Percentiles rank a stretch among this genome's conserved stretches.
Evolutionary conservation across 2,797 vertebrate genomes (phyloP).

Genomic region (Hylomyscus alleni): DNA sequence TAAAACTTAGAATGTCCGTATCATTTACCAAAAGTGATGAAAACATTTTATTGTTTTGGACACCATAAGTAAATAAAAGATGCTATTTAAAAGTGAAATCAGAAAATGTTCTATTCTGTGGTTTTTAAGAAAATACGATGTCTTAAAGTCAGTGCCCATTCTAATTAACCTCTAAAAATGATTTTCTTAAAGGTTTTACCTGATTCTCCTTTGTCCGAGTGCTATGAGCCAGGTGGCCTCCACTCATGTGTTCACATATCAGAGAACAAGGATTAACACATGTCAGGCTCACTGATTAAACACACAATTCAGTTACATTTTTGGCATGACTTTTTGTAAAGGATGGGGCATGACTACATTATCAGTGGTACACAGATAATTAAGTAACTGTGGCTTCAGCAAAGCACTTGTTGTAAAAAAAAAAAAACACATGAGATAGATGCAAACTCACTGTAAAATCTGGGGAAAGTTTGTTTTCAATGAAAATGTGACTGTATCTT

Average conservation of each 20-base stretch:
- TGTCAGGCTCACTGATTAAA: background rate
- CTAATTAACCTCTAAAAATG: slow-evolving; percentile 42
- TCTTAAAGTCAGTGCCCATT: background rate
- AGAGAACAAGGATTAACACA: background rate
- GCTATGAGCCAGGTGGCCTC: background rate
- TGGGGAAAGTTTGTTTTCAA: background rate
- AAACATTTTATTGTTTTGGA: slow-evolving; percentile 1
- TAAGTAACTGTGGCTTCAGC: background rate
- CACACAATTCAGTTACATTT: slow-evolving; percentile 18
- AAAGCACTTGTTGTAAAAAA: background rate
- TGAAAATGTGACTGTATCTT: background rate
- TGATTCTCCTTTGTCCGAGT: background rate
- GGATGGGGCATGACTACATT: background rate
- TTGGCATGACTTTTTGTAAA: background rate
- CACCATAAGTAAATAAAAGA: slow-evolving; percentile 9
- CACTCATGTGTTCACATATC: background rate
- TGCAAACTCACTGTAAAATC: background rate
- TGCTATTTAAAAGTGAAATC: slow-evolving; percentile 24
- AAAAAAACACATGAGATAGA: background rate
- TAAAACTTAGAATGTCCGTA: slow-evolving; percentile 6
- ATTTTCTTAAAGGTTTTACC: background rate
- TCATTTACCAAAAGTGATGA: slow-evolving; percentile 11
- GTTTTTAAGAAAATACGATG: slow-evolving; percentile 48
- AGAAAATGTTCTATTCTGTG: slow-evolving; percentile 29
- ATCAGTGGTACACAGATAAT: background rate